Percentiles rank a stretch among this genome's conserved stretches.
These are phyloP conservation scores for Netelia fuscicornis DNA, from an alignment of 2,888 invertebrate species.

Conservation along the genomic window DNA sequence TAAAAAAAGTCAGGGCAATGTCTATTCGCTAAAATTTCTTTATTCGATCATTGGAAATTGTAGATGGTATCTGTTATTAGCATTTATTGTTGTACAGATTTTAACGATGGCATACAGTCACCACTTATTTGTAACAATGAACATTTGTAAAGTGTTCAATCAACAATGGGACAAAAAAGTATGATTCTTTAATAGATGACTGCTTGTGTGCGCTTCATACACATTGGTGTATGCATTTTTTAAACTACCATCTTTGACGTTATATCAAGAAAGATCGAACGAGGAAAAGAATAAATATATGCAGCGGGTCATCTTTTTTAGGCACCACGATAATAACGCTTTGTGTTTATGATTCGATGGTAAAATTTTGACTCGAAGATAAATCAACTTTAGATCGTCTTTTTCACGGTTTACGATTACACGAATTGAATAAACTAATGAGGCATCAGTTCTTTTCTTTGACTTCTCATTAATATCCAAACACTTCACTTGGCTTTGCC, in stretches of 20 bases:
- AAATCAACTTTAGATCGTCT: slow-evolving; percentile 28
- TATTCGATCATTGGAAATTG: no score
- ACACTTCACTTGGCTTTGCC: slow-evolving; percentile 86
- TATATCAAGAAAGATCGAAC: slow-evolving; percentile 10
- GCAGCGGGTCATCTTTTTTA: neutral
- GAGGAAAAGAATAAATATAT: slow-evolving; percentile 40
- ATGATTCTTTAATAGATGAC: neutral
- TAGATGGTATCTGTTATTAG: no score
- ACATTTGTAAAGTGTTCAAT: neutral
- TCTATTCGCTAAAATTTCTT: no score
- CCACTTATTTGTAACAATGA: neutral
- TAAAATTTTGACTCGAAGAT: slow-evolving; percentile 3
- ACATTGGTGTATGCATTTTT: slow-evolving; percentile 4
- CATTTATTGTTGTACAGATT: neutral
- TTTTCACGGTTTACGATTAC: slow-evolving; percentile 21
- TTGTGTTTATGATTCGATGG: slow-evolving; percentile 24
- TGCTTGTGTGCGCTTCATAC: slow-evolving; percentile 33
- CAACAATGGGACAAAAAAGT: neutral
- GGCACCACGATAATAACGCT: slow-evolving; percentile 18
- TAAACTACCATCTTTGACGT: slow-evolving; percentile 17
- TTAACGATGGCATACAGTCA: neutral
- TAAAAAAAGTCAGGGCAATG: no score
- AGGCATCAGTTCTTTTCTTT: slow-evolving; percentile 29
- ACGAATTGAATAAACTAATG: slow-evolving; percentile 19
- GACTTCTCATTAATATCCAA: neutral